Base-by-base conservation (phyloP, 2,113 vertebrate genomes). In the Callipepla squamata region DNA sequence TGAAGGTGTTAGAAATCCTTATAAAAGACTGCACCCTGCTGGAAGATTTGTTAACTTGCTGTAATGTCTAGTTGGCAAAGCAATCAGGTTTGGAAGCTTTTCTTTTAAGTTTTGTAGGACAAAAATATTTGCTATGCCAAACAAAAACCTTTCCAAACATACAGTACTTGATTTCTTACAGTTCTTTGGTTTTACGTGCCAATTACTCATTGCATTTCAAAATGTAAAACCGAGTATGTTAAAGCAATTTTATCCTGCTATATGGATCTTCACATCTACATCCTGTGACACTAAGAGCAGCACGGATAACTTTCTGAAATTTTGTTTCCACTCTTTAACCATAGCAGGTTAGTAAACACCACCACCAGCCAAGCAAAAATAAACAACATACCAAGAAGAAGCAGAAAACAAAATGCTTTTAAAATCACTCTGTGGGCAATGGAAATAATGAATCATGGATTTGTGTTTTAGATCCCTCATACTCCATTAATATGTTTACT, bases 1-100 rank as follows among this genome's bases (percentile, higher is more conserved):
- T 75, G 68, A 84, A 90, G 53, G 70, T 76, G 55, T 21, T 65
- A 73, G 74, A 88, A 95, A 95, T 93, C 58, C 89, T 96, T 93
- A 94, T 91, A 97, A 96, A 84, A 97, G 79, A 69, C 96, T 97
- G 97, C 97, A 96, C 95, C 89, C 97, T 97, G 76, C 88, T 97
- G 97, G 97, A 96, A 96, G 82, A 94, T n/a, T 44, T 90, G 86
- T 62, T 90, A 94, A 96, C 74, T 81, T 86, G 63, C 88, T 84
- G 50, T 53, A 82, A 32, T 13, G 89, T 28, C 51, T 79, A 73
- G 32, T 51, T 34, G n/a, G 30, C 59, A 86, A 89, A 92, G 26
- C 13, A 44, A 12, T 4, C 7, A 23, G 51, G 3, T 30, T 16
- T 59, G 1, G 58, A 85, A 69, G 4, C 32, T 80, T 47, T 80